Evolutionary conservation across 2,888 invertebrate species (phyloP).

Genomic region (Diplolepis rosae): DNA sequence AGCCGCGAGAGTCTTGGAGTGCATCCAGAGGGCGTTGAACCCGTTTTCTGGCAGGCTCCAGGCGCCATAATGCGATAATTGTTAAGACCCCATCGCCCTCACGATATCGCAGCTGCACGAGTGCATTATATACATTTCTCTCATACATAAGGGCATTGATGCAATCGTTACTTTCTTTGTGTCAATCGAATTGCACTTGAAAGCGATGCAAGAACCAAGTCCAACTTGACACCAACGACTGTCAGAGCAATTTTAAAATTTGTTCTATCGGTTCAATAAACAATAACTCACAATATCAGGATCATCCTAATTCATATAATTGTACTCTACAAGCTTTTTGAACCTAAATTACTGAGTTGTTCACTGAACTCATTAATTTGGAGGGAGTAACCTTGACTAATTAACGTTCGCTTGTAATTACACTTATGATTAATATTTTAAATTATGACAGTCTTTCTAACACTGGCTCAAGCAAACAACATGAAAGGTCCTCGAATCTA

Average conservation of each 20-base stretch:
- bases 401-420: no score
- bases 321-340: no score
- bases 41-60: conserved; percentile 51
- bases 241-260: no score
- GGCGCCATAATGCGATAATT: conserved; percentile 58
- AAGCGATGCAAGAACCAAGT: background rate
- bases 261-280: no score
- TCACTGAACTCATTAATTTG: no score
- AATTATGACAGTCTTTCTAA: no score
- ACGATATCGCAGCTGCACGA: conserved; percentile 14
- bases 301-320: no score
- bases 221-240: background rate
- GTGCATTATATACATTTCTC: background rate
- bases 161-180: conserved; percentile 13
- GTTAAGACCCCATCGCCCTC: conserved; percentile 46
- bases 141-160: background rate
- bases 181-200: conserved; percentile 22
- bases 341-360: no score
- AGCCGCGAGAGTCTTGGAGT: conserved; percentile 69
- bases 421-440: no score
- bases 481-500: background rate
- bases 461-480: no score
- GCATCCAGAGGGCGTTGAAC: conserved; percentile 72
- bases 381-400: no score
- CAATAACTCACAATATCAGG: no score